Evolutionary conservation across 2,113 vertebrate genomes (phyloP).

Genomic region (Barbus barbus): DNA sequence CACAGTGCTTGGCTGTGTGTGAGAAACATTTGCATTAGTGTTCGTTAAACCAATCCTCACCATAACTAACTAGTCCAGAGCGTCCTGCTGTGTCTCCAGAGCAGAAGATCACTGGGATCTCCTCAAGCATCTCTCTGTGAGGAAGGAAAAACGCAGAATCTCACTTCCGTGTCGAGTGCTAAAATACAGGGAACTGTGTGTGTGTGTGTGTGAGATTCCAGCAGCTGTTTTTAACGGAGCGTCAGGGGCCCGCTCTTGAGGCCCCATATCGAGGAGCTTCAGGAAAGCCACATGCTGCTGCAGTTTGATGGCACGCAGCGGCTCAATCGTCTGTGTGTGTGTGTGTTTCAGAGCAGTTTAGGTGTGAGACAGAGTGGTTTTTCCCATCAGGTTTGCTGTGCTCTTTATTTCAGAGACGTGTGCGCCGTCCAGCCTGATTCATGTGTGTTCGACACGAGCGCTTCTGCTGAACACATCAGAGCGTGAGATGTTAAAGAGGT

Average conservation of each 20-base stretch:
- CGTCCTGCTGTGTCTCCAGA: neutral
- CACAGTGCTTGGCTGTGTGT: too few relatives aligned
- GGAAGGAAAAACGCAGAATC: neutral
- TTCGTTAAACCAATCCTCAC: too few relatives aligned
- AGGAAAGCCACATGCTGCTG: neutral
- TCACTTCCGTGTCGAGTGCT: neutral
- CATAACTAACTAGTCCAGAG: too few relatives aligned
- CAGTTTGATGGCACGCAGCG: neutral
- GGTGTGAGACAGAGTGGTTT: neutral
- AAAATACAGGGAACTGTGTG: neutral
- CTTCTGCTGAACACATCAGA: conserved; percentile 55
- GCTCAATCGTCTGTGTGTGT: too few relatives aligned
- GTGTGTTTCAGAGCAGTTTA: neutral
- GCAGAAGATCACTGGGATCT: neutral
- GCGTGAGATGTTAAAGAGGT: neutral
- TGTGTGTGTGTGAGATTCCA: neutral
- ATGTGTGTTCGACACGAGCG: conserved; percentile 57
- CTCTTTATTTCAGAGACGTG: too few relatives aligned
- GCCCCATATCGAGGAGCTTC: neutral
- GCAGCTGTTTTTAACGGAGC: neutral
- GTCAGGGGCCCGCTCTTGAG: neutral
- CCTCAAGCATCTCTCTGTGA: neutral
- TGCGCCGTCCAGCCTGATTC: conserved; percentile 70
- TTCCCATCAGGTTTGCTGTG: neutral
- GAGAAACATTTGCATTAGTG: too few relatives aligned